phyloP scores from a whole-genome alignment of 64 coral and sea anemone genomes.

The Pocillopora damicornis region DNA sequence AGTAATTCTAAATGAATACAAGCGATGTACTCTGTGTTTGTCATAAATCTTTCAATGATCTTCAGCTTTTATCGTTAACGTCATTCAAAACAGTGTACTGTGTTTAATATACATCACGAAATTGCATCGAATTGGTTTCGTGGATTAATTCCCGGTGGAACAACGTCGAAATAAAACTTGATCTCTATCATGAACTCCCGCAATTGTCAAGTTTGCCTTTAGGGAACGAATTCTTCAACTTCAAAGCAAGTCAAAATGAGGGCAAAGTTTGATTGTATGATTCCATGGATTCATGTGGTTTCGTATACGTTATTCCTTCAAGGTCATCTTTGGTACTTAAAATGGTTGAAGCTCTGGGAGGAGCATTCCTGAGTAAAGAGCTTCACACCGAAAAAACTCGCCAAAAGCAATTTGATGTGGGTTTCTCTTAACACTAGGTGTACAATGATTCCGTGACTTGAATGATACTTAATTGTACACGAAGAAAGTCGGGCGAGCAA shows the following conservation, averaged over 20 bases:
- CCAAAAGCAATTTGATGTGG: neutral
- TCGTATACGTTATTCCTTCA: neutral
- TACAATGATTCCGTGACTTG: constrained; percentile 18
- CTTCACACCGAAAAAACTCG: neutral
- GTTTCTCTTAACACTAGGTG: neutral
- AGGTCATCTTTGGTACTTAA: neutral
- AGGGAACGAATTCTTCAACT: neutral
- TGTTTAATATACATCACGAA: neutral
- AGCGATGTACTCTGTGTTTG: too few species aligned
- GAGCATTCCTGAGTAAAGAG: neutral
- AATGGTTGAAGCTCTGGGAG: neutral
- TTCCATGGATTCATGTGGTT: neutral
- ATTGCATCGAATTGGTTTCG: neutral
- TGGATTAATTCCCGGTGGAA: neutral
- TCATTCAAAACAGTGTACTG: neutral
- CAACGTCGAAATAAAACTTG: neutral
- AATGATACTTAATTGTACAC: neutral
- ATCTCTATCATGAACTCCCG: neutral
- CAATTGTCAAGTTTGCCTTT: neutral
- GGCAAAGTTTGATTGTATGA: neutral
- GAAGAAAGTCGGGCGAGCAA: neutral
- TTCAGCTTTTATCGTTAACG: too few species aligned
- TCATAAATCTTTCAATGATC: too few species aligned
- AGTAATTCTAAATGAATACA: too few species aligned
- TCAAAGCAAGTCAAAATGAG: too few species aligned